phyloP scores from a whole-genome alignment of 1,140 invertebrate species.

The Cotesia glomerata region DNA sequence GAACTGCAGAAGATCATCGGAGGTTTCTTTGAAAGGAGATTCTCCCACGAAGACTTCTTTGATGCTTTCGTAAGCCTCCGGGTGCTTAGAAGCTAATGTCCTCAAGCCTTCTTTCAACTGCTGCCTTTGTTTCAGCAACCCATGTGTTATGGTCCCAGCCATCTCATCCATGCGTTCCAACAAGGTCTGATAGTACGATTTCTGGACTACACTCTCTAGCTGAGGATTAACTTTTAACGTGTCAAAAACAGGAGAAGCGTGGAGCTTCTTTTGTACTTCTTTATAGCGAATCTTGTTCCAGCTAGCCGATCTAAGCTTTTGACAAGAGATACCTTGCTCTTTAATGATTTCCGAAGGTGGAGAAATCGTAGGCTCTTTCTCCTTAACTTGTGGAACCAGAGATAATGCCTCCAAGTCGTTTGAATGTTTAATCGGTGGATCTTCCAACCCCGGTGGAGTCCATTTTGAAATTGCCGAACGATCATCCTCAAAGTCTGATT shows the following conservation, averaged over 20 bases:
- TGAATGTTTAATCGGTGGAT: too few species aligned
- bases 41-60: not conserved
- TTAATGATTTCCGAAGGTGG: slow-evolving; percentile 9
- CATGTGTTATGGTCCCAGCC: not conserved
- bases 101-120: not conserved
- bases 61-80: not conserved
- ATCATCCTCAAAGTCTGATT: too few species aligned
- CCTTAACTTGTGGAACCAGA: slow-evolving; percentile 31
- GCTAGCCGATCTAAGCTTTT: not conserved
- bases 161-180: not conserved
- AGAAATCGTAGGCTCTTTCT: slow-evolving; percentile 35
- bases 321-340: not conserved
- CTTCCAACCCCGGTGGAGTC: too few species aligned
- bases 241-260: not conserved
- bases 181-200: not conserved
- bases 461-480: too few species aligned
- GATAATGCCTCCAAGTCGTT: not conserved
- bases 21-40: not conserved
- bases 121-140: not conserved
- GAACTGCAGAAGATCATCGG: too few species aligned
- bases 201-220: not conserved
- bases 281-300: slow-evolving; percentile 36
- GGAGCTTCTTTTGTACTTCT: not conserved
- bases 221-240: not conserved
- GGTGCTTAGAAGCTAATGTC: not conserved